A percentile compares a stretch with the other conserved stretches of the same genome.
phyloP scores from a whole-genome alignment of 2,888 invertebrate genomes.

The Brenthis hecate region DNA sequence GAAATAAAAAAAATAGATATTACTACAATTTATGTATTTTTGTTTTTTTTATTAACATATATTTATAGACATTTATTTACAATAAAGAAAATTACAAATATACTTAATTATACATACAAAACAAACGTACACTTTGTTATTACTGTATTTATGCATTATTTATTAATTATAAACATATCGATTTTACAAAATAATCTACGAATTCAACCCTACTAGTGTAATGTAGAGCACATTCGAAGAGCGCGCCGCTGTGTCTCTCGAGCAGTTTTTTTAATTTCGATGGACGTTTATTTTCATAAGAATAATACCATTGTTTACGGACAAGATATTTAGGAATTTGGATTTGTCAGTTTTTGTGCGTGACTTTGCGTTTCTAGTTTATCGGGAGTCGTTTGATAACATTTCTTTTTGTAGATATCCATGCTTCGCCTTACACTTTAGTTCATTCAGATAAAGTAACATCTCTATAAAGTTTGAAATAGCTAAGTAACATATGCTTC shows the following conservation, averaged over 20 bases:
- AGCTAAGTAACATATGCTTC: too few species aligned
- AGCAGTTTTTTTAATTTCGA: conserved; percentile 58
- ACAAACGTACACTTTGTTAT: too few species aligned
- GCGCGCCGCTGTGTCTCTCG: conserved; percentile 65
- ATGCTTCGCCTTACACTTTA: background rate
- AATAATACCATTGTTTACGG: conserved; percentile 79
- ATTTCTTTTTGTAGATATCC: conserved; percentile 17
- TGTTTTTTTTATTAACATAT: too few species aligned
- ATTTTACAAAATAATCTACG: conserved; percentile 1
- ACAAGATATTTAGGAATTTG: conserved; percentile 70
- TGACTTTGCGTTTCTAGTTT: conserved; percentile 60
- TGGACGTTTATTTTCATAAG: conserved; percentile 67
- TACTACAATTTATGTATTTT: too few species aligned
- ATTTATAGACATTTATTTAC: too few species aligned
- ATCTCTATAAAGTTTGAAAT: background rate
- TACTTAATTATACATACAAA: too few species aligned
- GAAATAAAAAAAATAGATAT: too few species aligned
- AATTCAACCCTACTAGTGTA: conserved; percentile 57
- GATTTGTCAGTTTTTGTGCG: conserved; percentile 63
- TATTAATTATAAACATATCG: background rate
- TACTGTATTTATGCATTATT: background rate
- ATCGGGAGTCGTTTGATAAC: conserved; percentile 36
- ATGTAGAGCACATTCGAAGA: conserved; percentile 51
- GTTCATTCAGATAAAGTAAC: background rate
- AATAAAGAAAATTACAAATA: too few species aligned